These are phyloP conservation scores for Phyllopteryx taeniolatus DNA, from an alignment of 2,113 vertebrate genomes.

Conservation along the genomic window DNA sequence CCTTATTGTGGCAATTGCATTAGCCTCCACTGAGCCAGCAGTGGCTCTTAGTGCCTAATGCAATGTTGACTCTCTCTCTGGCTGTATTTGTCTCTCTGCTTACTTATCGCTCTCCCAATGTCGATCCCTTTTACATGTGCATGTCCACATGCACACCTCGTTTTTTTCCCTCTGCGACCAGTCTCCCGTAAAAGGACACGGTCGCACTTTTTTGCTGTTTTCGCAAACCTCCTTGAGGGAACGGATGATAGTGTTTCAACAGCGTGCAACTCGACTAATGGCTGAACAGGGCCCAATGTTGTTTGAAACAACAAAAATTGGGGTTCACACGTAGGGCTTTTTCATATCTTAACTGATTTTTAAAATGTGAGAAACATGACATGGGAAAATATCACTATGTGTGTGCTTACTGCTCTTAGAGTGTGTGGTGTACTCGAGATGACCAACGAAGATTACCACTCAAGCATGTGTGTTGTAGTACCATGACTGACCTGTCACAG, in stretches of 20 bases:
- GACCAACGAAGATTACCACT: too few relatives aligned
- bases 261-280: neutral
- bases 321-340: neutral
- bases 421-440: too few relatives aligned
- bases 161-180: slow-evolving; percentile 54
- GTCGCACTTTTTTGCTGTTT: slow-evolving; percentile 34
- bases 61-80: slow-evolving; percentile 58
- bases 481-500: too few relatives aligned
- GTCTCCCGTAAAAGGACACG: slow-evolving; percentile 70
- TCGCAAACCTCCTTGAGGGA: slow-evolving; percentile 24
- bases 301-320: neutral
- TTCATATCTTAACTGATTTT: neutral
- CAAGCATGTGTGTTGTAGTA: too few relatives aligned
- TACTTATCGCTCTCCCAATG: slow-evolving; percentile 39
- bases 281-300: neutral
- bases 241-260: neutral
- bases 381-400: too few relatives aligned
- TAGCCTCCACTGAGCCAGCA: slow-evolving; percentile 71
- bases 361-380: neutral
- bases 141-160: slow-evolving; percentile 60
- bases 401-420: too few relatives aligned
- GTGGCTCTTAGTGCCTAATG: slow-evolving; percentile 74
- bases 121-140: slow-evolving; percentile 58
- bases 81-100: slow-evolving; percentile 40
- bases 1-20: slow-evolving; percentile 76